phyloP scores from a whole-genome alignment of 2,113 vertebrate species.

The Lethenteron reissneri region DNA sequence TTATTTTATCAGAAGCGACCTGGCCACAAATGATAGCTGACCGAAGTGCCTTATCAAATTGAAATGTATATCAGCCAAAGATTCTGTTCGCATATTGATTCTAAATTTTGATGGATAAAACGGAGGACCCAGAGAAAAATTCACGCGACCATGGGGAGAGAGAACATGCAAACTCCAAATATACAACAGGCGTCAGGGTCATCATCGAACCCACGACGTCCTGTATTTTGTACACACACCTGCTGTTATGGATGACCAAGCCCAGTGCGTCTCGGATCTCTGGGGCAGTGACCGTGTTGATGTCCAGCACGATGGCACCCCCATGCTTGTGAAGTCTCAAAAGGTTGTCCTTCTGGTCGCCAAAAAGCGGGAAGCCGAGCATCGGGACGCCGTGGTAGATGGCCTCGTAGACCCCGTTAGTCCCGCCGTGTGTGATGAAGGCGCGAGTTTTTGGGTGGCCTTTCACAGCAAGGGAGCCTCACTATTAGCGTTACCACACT shows the following conservation, averaged over 20 bases:
- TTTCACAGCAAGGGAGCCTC: slow-evolving; percentile 13
- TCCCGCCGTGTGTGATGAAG: slow-evolving; percentile 72
- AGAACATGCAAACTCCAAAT: too few species aligned
- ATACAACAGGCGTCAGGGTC: too few species aligned
- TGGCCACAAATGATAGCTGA: too few species aligned
- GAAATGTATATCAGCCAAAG: too few species aligned
- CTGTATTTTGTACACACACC: slow-evolving; percentile 19
- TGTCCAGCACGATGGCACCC: slow-evolving; percentile 36
- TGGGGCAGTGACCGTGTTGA: slow-evolving; percentile 23
- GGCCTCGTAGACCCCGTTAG: slow-evolving; percentile 58
- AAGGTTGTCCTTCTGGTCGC: slow-evolving; percentile 63
- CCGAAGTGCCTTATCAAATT: too few species aligned
- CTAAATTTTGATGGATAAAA: too few species aligned
- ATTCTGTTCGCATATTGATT: too few species aligned
- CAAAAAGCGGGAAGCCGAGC: slow-evolving; percentile 51
- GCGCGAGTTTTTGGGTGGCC: slow-evolving; percentile 53
- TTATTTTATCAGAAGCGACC: too few species aligned
- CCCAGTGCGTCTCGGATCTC: slow-evolving; percentile 25
- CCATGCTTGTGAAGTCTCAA: slow-evolving; percentile 31
- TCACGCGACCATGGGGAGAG: too few species aligned
- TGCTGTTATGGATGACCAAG: slow-evolving; percentile 33
- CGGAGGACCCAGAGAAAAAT: too few species aligned
- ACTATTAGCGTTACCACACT: too few species aligned
- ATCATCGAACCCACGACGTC: too few species aligned
- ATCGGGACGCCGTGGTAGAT: slow-evolving; percentile 66